phyloP scores from a whole-genome alignment of 2,888 invertebrate genomes.

The Stenichneumon culpator region DNA sequence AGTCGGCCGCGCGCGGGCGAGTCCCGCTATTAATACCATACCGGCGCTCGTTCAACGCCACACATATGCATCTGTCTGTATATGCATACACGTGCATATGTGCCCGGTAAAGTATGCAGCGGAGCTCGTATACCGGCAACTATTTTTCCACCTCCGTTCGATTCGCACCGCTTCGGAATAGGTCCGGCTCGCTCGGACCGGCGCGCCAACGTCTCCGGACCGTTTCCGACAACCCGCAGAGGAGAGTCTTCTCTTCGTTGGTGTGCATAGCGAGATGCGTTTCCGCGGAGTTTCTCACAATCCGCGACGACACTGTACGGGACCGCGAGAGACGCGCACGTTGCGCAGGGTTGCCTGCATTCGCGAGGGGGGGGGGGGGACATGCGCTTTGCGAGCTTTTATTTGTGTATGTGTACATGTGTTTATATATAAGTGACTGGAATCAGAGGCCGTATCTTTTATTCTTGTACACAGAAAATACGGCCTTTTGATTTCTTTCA shows the following conservation, averaged over 20 bases:
- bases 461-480: too few relatives aligned
- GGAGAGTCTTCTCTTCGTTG: not conserved
- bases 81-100: not conserved
- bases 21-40: constrained; percentile 81
- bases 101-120: constrained; percentile 11
- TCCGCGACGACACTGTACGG: not conserved
- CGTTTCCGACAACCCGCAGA: not conserved
- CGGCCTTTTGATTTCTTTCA: too few relatives aligned
- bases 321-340: not conserved
- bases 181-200: not conserved
- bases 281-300: not conserved
- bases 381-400: not conserved
- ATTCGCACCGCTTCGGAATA: not conserved
- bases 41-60: not conserved
- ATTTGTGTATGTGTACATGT: not conserved
- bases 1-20: constrained; percentile 74
- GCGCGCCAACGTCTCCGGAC: not conserved
- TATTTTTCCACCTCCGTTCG: constrained; percentile 18
- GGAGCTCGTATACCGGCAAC: not conserved
- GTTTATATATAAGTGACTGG: not conserved
- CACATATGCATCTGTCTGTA: too few relatives aligned
- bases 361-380: not conserved
- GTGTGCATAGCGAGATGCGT: not conserved
- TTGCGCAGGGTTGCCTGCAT: not conserved
- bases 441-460: too few relatives aligned